Conservation (phyloP, 2,888 invertebrate species). For the Anarsia innoxiella region DNA sequence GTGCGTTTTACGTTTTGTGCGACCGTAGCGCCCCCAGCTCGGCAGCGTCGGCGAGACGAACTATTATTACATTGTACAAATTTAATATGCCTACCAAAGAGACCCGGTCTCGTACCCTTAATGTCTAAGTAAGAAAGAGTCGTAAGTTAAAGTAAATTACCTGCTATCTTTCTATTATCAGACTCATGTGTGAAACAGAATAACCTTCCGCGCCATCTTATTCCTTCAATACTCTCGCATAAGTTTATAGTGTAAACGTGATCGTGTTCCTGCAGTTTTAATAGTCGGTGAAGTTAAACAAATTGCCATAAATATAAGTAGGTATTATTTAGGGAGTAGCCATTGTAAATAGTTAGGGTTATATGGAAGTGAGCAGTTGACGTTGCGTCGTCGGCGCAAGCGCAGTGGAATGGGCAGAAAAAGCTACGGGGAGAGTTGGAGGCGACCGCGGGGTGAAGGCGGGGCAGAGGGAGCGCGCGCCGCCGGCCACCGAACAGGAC, state of each 20-base stretch:
- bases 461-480: conserved; percentile 42
- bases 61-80: conserved; percentile 74
- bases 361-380: conserved; percentile 60
- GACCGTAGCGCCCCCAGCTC: conserved; percentile 44
- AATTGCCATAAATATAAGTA: conserved; percentile 76
- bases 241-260: conserved; percentile 71
- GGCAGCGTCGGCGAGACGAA: conserved; percentile 53
- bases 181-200: conserved; percentile 57
- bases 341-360: conserved; percentile 69
- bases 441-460: conserved; percentile 26
- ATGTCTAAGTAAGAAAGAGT: conserved; percentile 69
- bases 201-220: conserved; percentile 65
- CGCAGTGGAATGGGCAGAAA: conserved; percentile 69
- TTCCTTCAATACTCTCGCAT: conserved; percentile 71
- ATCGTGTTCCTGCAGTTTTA: conserved; percentile 75
- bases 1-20: conserved; percentile 58
- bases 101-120: conserved; percentile 76
- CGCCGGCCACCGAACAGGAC: conserved; percentile 69
- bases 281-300: conserved; percentile 74
- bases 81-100: conserved; percentile 75
- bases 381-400: conserved; percentile 43
- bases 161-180: conserved; percentile 47
- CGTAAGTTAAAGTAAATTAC: conserved; percentile 64
- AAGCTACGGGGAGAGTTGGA: conserved; percentile 36
- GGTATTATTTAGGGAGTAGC: conserved; percentile 68